Base-by-base conservation (phyloP, 2,888 invertebrate genomes). In the Odontomyia ornata region DNA sequence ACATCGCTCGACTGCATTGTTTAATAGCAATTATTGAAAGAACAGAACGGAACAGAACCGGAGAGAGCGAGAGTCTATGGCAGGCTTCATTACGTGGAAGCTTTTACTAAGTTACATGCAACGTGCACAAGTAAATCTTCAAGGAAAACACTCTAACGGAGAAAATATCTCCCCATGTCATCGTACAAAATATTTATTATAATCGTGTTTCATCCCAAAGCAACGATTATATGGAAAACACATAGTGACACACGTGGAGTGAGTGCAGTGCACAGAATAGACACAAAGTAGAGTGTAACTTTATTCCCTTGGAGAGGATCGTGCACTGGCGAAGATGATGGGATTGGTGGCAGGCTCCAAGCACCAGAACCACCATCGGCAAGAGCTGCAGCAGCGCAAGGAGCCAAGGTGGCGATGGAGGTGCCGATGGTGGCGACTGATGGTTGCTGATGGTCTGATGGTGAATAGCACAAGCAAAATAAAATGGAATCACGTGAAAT, bases 401-500 rank as follows among this genome's bases (percentile, higher is more conserved):
- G 36, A 36, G 9, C 36, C 9, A 36, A 36, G 36, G 36, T 36
- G 36, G 36, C 15, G 52, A 52, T 18, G 52, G 52, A 13, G 52
- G 52, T 15, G 52, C 5, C 15, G 18, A 15, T 52, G 52, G 15
- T 18, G 52, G 15, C 21, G 60, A 9, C 36, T 25, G 60, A 60
- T 46, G 18, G 1, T 46, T 1, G 23, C 25, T 36, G 36, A 36
- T 36, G 36, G 36, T 36, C 9, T 47, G 69, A 30, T 30, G 69
- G 69, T 25, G 69, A 47, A 52, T 47, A 23, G 15, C 15, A 52
- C 15, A 18, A 18, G 57, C 28, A 28, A 72, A 18, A 28, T 18
- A 57, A 52, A 72, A 72, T 72, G 57, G 72, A 72, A 72, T 72
- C 52, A 72, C 56, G 72, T 72, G 72, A 72, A 72, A 72, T 72